Conservation (phyloP, 2,797 vertebrate genomes). For the Spheniscus humboldti region DNA sequence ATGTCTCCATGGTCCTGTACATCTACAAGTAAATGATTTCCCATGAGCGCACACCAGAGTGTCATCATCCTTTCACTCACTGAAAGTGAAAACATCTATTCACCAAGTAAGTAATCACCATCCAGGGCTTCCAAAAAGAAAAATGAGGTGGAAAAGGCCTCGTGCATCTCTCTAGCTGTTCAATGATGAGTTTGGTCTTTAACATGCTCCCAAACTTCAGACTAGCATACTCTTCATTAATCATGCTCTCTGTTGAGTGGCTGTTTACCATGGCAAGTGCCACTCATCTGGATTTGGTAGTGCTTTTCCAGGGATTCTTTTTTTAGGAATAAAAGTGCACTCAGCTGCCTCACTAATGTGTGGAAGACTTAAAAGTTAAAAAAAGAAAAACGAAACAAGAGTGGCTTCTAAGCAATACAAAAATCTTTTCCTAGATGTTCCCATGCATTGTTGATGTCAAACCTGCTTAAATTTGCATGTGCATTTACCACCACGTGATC, state of each 20-base stretch:
- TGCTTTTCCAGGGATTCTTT: conserved; percentile 6
- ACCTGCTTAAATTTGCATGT: not conserved
- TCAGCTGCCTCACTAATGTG: conserved; percentile 44
- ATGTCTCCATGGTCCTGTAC: not conserved
- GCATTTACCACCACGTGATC: not conserved
- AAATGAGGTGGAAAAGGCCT: not conserved
- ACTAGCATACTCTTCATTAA: not conserved
- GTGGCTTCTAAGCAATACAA: not conserved
- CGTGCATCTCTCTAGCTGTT: not conserved
- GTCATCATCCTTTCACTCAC: not conserved
- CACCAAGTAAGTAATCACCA: not conserved
- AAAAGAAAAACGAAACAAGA: not conserved
- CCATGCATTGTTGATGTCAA: not conserved
- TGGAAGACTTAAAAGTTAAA: not conserved
- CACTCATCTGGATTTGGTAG: not conserved
- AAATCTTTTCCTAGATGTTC: not conserved
- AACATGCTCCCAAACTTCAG: not conserved
- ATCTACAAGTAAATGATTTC: not conserved
- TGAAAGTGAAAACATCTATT: not conserved
- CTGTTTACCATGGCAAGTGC: not conserved
- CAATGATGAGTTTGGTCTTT: not conserved
- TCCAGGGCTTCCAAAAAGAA: not conserved
- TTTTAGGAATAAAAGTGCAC: conserved; percentile 26
- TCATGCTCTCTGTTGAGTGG: not conserved
- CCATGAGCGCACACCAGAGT: not conserved